Evolutionary conservation across 2,113 vertebrate genomes (phyloP), one percentile per base, ranked within the genome.

Genomic region (Narcine bancroftii): DNA sequence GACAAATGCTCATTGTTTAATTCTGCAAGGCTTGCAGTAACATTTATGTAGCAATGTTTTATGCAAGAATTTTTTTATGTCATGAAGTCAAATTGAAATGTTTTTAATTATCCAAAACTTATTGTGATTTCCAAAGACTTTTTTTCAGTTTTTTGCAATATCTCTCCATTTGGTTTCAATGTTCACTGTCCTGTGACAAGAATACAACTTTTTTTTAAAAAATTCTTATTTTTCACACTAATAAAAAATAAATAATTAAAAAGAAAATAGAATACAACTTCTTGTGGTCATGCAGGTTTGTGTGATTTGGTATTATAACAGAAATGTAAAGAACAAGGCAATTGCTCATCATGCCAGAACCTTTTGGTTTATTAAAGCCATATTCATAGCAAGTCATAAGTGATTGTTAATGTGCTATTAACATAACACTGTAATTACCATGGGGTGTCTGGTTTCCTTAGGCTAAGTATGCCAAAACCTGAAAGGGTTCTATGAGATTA

Each of bases 1-100:
- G 24, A 85, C 76, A 87, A 60, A 85, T 33, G 33, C 7, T 60
- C 33, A 87, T 87, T 87, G 81, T 56, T 85, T 56, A n/a, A 85
- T 36, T 85, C 81, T n/a, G 3, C 56, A 56, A 50, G 13, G 81
- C 56, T 9, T 85, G 29, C 13, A 56, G 19, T 29, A 83, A 29
- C 79, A 83, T 83, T 83, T 53, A 83, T 83, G 79, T 47, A 53
- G 29, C 24, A 85, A 85, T 69, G 17, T 1, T 15, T 60, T 85
- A 1, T 36, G 1, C 19, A 69, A 53, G 15, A 21, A 36, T n/a
- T n/a, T n/a, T n/a, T n/a, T n/a, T 60, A 50, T 19, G n/a, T 60
- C 50, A 60, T 9, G 21, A 60, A 21, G 33, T 33, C 81, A 87
- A 19, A n/a, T 33, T 60, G n/a, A 13, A 87, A 4, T 87, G 53